Percentiles rank a stretch among this genome's conserved stretches.
These are phyloP conservation scores for Dichetophora obliterata DNA, from an alignment of 2,888 invertebrate species.

Conservation along the genomic window DNA sequence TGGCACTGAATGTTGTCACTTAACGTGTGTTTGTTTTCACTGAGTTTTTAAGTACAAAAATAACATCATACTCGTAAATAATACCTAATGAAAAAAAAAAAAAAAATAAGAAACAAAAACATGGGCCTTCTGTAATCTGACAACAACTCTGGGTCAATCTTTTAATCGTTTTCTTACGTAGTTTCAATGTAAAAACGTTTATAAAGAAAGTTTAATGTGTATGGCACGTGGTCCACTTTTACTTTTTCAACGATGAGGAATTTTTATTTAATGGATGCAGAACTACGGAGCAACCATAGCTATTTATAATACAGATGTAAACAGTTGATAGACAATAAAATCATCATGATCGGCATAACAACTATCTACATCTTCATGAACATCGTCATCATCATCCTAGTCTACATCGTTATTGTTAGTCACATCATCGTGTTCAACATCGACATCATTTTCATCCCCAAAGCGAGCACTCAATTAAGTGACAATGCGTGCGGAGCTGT, in stretches of 20 bases:
- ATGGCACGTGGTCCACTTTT: conserved; percentile 41
- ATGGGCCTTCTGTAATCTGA: conserved; percentile 24
- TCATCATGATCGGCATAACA: conserved; percentile 2
- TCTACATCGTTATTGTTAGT: neutral
- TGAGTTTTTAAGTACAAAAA: neutral
- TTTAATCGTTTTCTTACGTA: conserved; percentile 20
- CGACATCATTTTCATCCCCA: neutral
- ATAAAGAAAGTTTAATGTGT: conserved; percentile 13
- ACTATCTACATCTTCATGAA: neutral
- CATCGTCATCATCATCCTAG: neutral
- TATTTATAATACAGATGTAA: neutral
- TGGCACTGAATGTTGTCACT: neutral
- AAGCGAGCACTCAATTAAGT: conserved; percentile 20
- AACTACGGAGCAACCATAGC: neutral
- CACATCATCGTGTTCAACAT: neutral
- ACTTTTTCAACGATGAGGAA: conserved; percentile 44
- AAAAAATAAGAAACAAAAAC: neutral
- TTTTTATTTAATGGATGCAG: conserved; percentile 39
- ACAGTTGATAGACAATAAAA: conserved; percentile 4
- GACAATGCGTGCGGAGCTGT: conserved; percentile 29
- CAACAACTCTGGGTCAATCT: conserved; percentile 17
- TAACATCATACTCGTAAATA: neutral
- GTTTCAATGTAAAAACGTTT: neutral
- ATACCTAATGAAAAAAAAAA: neutral
- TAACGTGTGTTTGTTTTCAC: neutral